phyloP scores from a whole-genome alignment of 2,888 invertebrate species.

The Cheilosia vulpina region DNA sequence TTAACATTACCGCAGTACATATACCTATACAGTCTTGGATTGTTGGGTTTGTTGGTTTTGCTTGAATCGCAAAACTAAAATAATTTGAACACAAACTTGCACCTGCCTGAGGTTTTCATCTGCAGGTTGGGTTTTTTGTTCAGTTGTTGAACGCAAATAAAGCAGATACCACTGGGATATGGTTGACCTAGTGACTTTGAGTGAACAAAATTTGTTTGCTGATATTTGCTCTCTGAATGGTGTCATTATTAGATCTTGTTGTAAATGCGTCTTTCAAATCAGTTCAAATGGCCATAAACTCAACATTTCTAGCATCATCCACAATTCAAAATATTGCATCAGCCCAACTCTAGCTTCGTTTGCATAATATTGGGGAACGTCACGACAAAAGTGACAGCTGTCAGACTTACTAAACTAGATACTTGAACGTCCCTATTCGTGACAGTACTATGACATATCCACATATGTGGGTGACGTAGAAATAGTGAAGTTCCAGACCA shows the following conservation, averaged over 20 bases:
- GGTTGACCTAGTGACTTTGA: slow-evolving; percentile 24
- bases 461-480: too few relatives aligned
- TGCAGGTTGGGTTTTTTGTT: not conserved
- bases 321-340: too few relatives aligned
- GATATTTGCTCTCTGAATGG: not conserved
- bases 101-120: slow-evolving; percentile 1
- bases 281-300: too few relatives aligned
- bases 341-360: too few relatives aligned
- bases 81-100: slow-evolving; percentile 9
- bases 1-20: not conserved
- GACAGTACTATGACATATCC: too few relatives aligned
- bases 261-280: too few relatives aligned
- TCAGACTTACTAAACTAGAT: too few relatives aligned
- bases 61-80: slow-evolving; percentile 21
- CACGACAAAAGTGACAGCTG: too few relatives aligned
- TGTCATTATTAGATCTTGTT: not conserved
- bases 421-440: too few relatives aligned
- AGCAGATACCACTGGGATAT: not conserved
- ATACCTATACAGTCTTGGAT: not conserved
- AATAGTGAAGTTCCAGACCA: too few relatives aligned
- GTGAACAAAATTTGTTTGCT: not conserved
- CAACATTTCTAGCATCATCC: too few relatives aligned
- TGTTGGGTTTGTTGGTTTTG: slow-evolving; percentile 22
- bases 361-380: too few relatives aligned
- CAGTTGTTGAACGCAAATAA: not conserved